Base-by-base conservation (phyloP, 2,888 invertebrate genomes). In the Heteromurus nitidus region DNA sequence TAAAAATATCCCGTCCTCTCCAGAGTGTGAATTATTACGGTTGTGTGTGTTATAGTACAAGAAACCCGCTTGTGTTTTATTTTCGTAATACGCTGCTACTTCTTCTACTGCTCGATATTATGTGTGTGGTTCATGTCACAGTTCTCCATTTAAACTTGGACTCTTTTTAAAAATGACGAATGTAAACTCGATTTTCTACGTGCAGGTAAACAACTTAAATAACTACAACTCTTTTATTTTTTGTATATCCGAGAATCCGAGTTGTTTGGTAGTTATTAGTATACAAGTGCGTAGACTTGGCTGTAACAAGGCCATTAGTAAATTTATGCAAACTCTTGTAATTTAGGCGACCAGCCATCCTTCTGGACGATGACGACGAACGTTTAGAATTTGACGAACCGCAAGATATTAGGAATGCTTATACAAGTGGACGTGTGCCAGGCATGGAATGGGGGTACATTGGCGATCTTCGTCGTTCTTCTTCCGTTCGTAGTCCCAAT, bases 341-440 rank as follows among this genome's bases (percentile, higher is more conserved):
- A 47, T 47, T 5, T 16, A 77, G 79, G 22, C 79, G 30, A 50
- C 70, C 70, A 64, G 55, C 24, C 28, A 5, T 50, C 42, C 31
- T 75, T 64, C 31, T n/a, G n/a, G 79, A 79, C 18, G 70, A 77
- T 30, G 77, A 79, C 44, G 79, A 79, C 36, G 79, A 79, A 65
- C 79, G 79, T 22, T 55, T 79, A 20, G 79, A 79, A 65, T 79
- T 79, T 42, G 79, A 79, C 5, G 79, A 79, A 30, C 70, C 79
- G 3, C 53, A 70, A n/a, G 79, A 79, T 55, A 79, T 79, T n/a
- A 20, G 79, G 26, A 79, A 70, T 55, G 65, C 79, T n/a, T 79
- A 79, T 36, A 72, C 62, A 65, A 79, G 79, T 55, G 79, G 79
- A 30, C 70, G 65, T 11, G 64, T 79, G 1, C 79, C 79, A 20